Percentiles rank a stretch among this genome's conserved stretches.
phyloP scores from a whole-genome alignment of 2,888 invertebrate genomes.

The Dasypogon diadema region DNA sequence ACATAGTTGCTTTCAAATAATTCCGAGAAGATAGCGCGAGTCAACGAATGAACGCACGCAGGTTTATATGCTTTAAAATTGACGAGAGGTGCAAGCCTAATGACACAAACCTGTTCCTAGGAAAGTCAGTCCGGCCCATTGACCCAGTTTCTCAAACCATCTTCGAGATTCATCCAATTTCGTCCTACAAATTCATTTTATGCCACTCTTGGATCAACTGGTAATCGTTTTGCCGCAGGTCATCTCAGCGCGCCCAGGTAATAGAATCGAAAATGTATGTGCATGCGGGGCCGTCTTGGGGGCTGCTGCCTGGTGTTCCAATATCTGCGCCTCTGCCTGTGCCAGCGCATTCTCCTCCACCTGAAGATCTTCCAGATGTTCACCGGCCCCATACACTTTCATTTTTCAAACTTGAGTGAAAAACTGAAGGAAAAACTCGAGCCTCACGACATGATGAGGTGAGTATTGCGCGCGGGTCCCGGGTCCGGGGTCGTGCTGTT shows the following conservation, averaged over 20 bases:
- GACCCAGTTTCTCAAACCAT: constrained; percentile 34
- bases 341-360: constrained; percentile 11
- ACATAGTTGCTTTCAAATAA: constrained; percentile 5
- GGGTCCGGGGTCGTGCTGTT: constrained; percentile 8
- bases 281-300: background rate
- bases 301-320: background rate
- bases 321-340: background rate
- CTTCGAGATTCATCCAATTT: constrained; percentile 42
- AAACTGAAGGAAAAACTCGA: constrained; percentile 25
- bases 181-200: constrained; percentile 31
- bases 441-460: constrained; percentile 38
- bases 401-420: constrained; percentile 31
- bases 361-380: constrained; percentile 33
- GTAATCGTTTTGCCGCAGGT: background rate
- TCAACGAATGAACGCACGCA: constrained; percentile 2
- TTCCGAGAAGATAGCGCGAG: background rate
- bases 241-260: background rate
- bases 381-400: constrained; percentile 29
- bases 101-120: constrained; percentile 39
- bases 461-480: constrained; percentile 28
- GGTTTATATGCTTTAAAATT: constrained; percentile 12
- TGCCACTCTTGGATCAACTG: background rate
- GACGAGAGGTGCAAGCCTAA: background rate
- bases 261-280: background rate
- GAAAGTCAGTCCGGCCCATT: constrained; percentile 44